Evolutionary conservation across 2,888 invertebrate genomes (phyloP), one percentile per base, ranked within the genome.

Genomic region (Caenorhabditis drosophilae): DNA sequence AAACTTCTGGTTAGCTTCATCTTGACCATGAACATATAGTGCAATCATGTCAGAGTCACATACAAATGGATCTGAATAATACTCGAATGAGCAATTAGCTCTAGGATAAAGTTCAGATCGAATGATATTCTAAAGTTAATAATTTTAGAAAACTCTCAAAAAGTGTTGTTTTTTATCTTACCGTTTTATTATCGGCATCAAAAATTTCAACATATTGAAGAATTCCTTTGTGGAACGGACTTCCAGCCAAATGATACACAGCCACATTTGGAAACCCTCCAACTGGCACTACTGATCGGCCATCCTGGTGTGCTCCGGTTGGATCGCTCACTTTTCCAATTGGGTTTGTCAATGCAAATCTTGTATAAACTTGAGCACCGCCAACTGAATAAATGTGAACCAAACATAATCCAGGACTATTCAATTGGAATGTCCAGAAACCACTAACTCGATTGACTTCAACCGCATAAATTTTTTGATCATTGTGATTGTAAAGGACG

Each of bases 1-100:
- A 64, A 75, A 76, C 41, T 67, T 63, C 36, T 64, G 59, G 23
- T 70, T 67, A n/a, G 25, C 46, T 40, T 68, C 64, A 41, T 74
- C 75, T 41, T 66, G 60, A 49, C 76, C 76, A 56, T 72, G 70
- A 26, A 76, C 53, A 27, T 54, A 67, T 7, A 73, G 54, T 11
- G 31, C 69, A 25, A 73, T 45, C 56, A 73, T 55, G 25, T 70
- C 73, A 18, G 69, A 52, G n/a, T 69, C 58, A 48, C 78, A 78
- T 23, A 50, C 66, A 55, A 78, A 72, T 41, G 69, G 58, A 48
- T 77, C 75, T 0, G 78, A 76, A 50, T 67, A 71, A 63, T 69
- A 78, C 53, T 75, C 69, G 53, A 64, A 78, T 27, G 61, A 56
- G 54, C 76, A 76, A 2, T 44, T 61, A 16, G 26, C 38, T 20